Percentiles rank a stretch among this genome's conserved stretches.
Conservation (phyloP, 1,140 invertebrate species). For the Pseudomyrmex pallidus region DNA sequence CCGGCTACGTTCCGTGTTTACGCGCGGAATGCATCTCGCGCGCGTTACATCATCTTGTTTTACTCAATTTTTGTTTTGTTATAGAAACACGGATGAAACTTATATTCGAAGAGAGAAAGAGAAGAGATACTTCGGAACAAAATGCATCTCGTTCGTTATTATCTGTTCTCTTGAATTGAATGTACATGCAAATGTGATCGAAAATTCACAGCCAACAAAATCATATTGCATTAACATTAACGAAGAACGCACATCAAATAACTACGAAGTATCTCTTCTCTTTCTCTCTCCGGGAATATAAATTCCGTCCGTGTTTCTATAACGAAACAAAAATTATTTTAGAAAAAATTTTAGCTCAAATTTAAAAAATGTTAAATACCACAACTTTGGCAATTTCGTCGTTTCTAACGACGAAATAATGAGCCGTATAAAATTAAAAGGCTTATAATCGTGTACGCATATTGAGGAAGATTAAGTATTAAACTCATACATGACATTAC, state of each 20-base stretch:
- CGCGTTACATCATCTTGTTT: neutral
- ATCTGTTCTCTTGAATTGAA: too few species aligned
- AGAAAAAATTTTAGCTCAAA: too few species aligned
- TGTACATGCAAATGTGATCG: too few species aligned
- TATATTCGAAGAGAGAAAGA: neutral
- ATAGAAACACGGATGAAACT: conserved; percentile 7
- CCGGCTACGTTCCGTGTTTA: neutral
- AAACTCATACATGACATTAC: conserved; percentile 9
- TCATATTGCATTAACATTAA: too few species aligned
- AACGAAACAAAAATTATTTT: too few species aligned
- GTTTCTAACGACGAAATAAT: neutral
- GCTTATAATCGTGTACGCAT: conserved; percentile 4
- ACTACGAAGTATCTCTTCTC: too few species aligned
- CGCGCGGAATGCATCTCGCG: neutral
- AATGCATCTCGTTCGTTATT: too few species aligned
- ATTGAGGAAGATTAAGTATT: conserved; percentile 26
- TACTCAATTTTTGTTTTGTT: neutral
- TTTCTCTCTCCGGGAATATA: too few species aligned
- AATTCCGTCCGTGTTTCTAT: too few species aligned
- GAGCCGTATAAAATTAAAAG: neutral
- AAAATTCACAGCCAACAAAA: too few species aligned
- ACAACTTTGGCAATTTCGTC: neutral
- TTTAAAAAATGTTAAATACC: neutral
- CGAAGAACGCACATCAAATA: too few species aligned
- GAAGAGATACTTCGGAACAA: neutral